A percentile compares a stretch with the other conserved stretches of the same genome.
These are phyloP conservation scores for Cremastinae sp. DNA, from an alignment of 2,888 invertebrate species.

Conservation along the genomic window DNA sequence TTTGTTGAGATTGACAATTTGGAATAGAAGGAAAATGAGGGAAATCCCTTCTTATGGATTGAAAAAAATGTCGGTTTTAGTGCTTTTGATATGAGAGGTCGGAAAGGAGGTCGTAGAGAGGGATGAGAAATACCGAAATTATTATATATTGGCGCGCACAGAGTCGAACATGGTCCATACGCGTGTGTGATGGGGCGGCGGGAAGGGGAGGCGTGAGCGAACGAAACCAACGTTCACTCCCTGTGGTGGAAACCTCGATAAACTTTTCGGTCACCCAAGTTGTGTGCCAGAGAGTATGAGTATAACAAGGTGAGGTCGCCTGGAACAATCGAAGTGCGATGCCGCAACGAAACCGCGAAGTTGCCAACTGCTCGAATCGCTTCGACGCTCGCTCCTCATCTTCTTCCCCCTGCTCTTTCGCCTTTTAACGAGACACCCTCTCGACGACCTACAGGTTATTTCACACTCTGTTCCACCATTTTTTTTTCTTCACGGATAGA, in stretches of 20 bases:
- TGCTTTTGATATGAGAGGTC: background rate
- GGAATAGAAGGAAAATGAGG: no score
- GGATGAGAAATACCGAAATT: conserved; percentile 50
- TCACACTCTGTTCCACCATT: background rate
- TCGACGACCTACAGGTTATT: no score
- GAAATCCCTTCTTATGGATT: no score
- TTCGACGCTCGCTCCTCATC: conserved; percentile 56
- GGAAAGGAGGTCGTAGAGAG: conserved; percentile 19
- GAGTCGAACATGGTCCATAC: conserved; percentile 13
- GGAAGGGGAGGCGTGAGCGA: conserved; percentile 32
- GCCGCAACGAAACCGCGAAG: conserved; percentile 75
- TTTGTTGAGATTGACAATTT: no score
- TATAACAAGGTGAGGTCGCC: conserved; percentile 74
- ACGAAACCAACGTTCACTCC: conserved; percentile 16
- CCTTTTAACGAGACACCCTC: background rate
- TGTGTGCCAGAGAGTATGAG: conserved; percentile 31
- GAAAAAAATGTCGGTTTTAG: no score
- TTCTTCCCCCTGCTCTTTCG: conserved; percentile 3
- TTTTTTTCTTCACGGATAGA: background rate
- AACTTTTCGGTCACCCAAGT: conserved; percentile 68
- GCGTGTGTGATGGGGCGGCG: no score
- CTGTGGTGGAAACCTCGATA: conserved; percentile 63
- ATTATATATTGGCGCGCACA: conserved; percentile 37
- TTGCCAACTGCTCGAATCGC: conserved; percentile 75
- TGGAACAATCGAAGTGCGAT: conserved; percentile 75